Base-by-base conservation (phyloP, 2,888 invertebrate genomes). In the Dasypolia templi region DNA sequence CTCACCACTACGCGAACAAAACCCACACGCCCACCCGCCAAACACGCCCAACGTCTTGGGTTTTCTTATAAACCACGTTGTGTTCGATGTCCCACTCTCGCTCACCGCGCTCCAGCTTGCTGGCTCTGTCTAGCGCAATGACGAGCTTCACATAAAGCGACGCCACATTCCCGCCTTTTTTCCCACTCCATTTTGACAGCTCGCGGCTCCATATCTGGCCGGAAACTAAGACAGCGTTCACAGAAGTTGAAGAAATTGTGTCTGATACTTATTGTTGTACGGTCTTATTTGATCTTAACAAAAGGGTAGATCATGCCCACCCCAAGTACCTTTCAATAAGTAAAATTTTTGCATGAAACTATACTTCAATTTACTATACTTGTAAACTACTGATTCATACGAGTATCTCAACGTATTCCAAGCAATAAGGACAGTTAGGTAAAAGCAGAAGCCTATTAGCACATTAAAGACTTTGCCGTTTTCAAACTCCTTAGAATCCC, bases 111-210 rank as follows among this genome's bases (percentile, higher is more conserved):
- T 51, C 80, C 86, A 86, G 83, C 84, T 81, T 78, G 73, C 80
- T 84, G 88, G 94, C 94, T 92, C 94, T 86, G 87, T 95, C 93
- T 91, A 79, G 82, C 95, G 95, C 95, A 94, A 96, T 96, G 95
- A 96, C 95, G 96, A 96, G 96, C 94, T 93, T 94, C 96, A 95
- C 95, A 96, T 96, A 96, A 96, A 96, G 94, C 93, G 95, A 93
- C 89, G 96, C 96, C 96, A 93, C 96, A 96, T 96, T 96, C 96
- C 96, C 96, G 96, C 96, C 96, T 96, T 96, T 96, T 96, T 96
- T 96, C 96, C 96, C 96, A 95, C 96, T 96, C 96, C 96, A 96
- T 95, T 96, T 96, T 96, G 96, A 96, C 96, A 96, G 96, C 94
- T 96, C 96, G 96, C 92, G 96, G 96, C 96, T 95, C 96, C 95